phyloP scores from a whole-genome alignment of 92 coral and sea anemone species.

The Hydrozoanthus gracilis region DNA sequence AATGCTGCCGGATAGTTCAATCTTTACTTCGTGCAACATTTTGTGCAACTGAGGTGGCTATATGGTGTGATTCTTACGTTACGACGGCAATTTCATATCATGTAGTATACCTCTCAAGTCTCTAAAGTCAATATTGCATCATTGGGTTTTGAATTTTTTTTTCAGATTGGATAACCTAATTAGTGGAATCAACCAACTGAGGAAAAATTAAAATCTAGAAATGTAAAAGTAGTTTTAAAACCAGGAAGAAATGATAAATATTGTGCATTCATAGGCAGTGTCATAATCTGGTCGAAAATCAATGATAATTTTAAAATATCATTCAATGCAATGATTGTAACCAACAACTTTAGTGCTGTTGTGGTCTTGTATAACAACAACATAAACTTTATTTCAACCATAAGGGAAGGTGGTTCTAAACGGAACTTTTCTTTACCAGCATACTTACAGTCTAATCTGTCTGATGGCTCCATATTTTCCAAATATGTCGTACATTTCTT shows the following conservation, averaged over 20 bases:
- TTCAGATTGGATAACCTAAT: neutral
- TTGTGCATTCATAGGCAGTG: neutral
- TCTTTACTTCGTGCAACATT: neutral
- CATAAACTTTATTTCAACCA: neutral
- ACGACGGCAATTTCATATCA: no score
- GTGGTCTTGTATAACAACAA: no score
- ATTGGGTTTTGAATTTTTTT: neutral
- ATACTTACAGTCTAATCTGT: slow-evolving; percentile 92
- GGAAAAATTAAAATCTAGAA: neutral
- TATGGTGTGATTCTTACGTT: no score
- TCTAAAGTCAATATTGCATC: neutral
- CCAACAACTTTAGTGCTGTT: neutral
- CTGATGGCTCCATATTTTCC: slow-evolving; percentile 99
- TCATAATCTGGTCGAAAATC: no score
- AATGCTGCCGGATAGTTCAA: neutral
- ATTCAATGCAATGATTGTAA: no score
- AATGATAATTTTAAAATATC: no score
- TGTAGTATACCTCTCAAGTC: neutral
- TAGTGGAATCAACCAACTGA: neutral
- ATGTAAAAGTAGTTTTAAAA: neutral
- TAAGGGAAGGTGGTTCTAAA: neutral
- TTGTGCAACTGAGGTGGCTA: neutral
- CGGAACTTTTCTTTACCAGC: neutral
- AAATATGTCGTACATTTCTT: slow-evolving; percentile 98
- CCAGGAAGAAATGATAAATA: neutral